Conservation (phyloP, 2,113 vertebrate species). For the Seriola quinqueradiata region DNA sequence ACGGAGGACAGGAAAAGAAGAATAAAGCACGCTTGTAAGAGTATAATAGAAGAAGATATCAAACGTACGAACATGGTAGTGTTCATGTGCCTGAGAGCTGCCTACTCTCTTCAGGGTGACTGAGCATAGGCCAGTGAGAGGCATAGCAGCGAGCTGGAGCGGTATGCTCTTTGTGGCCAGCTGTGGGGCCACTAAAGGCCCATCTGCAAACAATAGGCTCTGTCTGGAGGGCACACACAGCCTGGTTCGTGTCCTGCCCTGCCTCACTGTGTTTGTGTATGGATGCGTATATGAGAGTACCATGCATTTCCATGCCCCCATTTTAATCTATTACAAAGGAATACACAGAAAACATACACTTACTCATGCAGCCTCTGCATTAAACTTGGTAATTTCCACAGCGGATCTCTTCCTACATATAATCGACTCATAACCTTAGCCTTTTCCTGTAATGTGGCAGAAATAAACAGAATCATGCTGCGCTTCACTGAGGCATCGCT, state of each 20-base stretch:
- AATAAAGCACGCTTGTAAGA: not conserved
- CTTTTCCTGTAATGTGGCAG: slow-evolving; percentile 26
- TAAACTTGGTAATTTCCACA: slow-evolving; percentile 22
- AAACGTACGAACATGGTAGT: not conserved
- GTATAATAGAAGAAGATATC: slow-evolving; percentile 9
- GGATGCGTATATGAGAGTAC: slow-evolving; percentile 69
- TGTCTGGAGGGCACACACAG: slow-evolving; percentile 77
- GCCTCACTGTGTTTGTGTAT: slow-evolving; percentile 70
- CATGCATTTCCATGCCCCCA: slow-evolving; percentile 68
- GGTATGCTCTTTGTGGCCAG: slow-evolving; percentile 77
- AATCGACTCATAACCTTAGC: not conserved
- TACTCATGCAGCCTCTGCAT: slow-evolving; percentile 19
- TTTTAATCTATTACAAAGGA: slow-evolving; percentile 64
- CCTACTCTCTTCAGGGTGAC: slow-evolving; percentile 43
- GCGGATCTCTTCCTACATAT: slow-evolving; percentile 15
- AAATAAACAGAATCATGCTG: slow-evolving; percentile 11
- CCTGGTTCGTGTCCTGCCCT: slow-evolving; percentile 72
- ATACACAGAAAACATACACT: slow-evolving; percentile 53
- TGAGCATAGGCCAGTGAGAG: slow-evolving; percentile 55
- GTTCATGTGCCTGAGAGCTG: slow-evolving; percentile 32
- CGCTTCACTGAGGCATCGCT: slow-evolving; percentile 18
- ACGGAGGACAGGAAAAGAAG: not conserved
- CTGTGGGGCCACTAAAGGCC: slow-evolving; percentile 81
- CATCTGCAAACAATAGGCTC: slow-evolving; percentile 84
- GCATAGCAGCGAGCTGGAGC: slow-evolving; percentile 60